Conservation (phyloP, 2,113 vertebrate species). For the Anhinga anhinga region DNA sequence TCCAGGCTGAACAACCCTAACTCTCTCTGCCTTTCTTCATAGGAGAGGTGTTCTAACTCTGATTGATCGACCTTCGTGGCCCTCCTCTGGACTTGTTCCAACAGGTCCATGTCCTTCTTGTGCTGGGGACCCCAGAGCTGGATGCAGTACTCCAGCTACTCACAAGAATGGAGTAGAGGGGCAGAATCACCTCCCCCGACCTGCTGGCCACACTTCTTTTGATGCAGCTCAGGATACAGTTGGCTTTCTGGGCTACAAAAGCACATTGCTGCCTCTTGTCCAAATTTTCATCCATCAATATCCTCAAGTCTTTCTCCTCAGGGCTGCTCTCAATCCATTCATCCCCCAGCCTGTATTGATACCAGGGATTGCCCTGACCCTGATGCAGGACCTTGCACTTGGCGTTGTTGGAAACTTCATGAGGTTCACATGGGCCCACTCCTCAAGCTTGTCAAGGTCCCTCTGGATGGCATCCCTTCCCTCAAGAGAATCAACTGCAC, state of each 20-base stretch:
- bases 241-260: rapidly evolving
- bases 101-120: background rate
- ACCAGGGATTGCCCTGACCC: background rate
- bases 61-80: background rate
- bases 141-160: background rate
- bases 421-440: background rate
- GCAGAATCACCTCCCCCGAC: background rate
- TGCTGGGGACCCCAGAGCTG: background rate
- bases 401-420: background rate
- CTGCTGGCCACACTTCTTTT: background rate
- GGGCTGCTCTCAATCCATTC: background rate
- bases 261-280: rapidly evolving
- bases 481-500: background rate
- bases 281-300: background rate
- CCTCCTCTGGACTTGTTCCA: background rate
- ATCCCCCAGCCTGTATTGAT: background rate
- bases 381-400: background rate
- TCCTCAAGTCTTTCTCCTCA: background rate
- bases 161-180: background rate
- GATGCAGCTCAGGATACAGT: rapidly evolving
- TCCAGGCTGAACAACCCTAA: background rate
- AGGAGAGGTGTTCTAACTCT: background rate
- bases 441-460: background rate
- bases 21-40: background rate
- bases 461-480: background rate